Conservation (phyloP, 1,140 invertebrate genomes). For the Asbolus verrucosus region DNA sequence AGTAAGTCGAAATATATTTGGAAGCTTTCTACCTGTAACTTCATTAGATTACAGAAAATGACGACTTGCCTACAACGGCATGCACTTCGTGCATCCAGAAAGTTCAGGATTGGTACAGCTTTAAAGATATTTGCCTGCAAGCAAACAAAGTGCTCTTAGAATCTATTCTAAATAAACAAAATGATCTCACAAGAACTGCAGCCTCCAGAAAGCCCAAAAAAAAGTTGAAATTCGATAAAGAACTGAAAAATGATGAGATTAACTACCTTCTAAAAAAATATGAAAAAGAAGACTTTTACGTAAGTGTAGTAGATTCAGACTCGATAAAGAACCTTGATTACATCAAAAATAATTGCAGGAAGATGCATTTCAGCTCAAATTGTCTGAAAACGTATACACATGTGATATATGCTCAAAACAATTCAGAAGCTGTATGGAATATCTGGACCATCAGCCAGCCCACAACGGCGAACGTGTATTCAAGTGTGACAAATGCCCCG, state of each 20-base stretch:
- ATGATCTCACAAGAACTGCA: not conserved
- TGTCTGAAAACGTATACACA: constrained; percentile 33
- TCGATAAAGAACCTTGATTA: not conserved
- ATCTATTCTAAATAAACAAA: not conserved
- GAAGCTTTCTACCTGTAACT: constrained; percentile 8
- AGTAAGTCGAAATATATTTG: too few relatives aligned
- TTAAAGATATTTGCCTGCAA: constrained; percentile 51
- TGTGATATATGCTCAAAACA: constrained; percentile 50
- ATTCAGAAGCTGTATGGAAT: constrained; percentile 51
- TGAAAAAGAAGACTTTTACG: constrained; percentile 3
- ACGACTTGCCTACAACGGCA: constrained; percentile 43
- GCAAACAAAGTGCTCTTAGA: constrained; percentile 45
- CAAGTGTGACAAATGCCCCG: constrained; percentile 52
- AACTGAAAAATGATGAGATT: not conserved
- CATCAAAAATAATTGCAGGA: not conserved
- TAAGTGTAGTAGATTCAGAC: too few relatives aligned
- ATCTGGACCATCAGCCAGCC: constrained; percentile 51
- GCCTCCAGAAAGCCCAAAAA: not conserved
- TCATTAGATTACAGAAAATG: constrained; percentile 48
- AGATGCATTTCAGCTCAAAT: constrained; percentile 9
- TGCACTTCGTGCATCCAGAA: constrained; percentile 51
- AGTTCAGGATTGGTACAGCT: constrained; percentile 50
- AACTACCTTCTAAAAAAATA: not conserved
- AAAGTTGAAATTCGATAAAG: not conserved
- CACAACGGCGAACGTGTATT: constrained; percentile 52